Evolutionary conservation across 2,888 invertebrate genomes (phyloP), one percentile per base, ranked within the genome.

Genomic region (Agrochola macilenta): DNA sequence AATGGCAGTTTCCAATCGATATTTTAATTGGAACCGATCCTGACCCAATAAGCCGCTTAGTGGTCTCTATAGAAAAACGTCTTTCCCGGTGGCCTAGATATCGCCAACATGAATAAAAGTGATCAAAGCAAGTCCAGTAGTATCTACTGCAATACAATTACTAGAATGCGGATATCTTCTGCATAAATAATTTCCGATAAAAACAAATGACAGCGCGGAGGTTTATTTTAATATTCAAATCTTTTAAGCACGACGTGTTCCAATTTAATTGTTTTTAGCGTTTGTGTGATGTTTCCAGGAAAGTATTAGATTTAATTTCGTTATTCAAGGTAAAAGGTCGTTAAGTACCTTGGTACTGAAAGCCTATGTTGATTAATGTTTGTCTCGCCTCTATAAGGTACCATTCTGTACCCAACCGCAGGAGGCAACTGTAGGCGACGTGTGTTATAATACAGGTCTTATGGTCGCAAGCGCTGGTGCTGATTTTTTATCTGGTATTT

Each of bases 11-110:
- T 78, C 58, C 58, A 26, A 69, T 63, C 35, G 46, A 64, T 26
- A 83, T 58, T 83, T 79, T 78, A 80, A 80, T 80, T 78, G 64
- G 52, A 65, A 69, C 7, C 12, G 64, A 54, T 83, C 58, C 58
- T 57, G 78, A 83, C 52, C 79, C 64, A 78, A 35, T 78, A 69
- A 83, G 8, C 57, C 26, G 57, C 68, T 52, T 63, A 58, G 49
- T 46, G 26, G 23, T 26, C 14, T 64, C n/a, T 52, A 46, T 35
- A 68, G 76, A 64, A 74, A 57, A 49, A 35, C 65, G 23, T 39
- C 11, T 46, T 35, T 20, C 11, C 11, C n/a, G 26, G 46, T 82
- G 77, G 11, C 77, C 78, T 82, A 82, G 46, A 79, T 79, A 54
- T 52, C 20, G 35, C 17, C 26, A 78, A 69, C 26, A 63, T n/a